These are phyloP conservation scores for Phyllostomus hastatus DNA, from an alignment of 2,113 vertebrate genomes.

Conservation along the genomic window DNA sequence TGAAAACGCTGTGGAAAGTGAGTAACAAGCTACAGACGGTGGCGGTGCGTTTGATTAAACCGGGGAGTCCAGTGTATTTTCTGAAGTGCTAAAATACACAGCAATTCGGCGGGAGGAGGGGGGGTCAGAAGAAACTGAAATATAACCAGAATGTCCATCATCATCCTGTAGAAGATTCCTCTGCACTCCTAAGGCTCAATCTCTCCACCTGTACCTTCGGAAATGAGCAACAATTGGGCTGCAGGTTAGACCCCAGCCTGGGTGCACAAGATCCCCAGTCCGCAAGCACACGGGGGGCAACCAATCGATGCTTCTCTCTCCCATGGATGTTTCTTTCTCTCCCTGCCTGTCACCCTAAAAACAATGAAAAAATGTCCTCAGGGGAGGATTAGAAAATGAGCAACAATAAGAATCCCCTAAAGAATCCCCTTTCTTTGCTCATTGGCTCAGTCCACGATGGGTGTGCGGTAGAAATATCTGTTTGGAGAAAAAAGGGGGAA, in stretches of 20 bases:
- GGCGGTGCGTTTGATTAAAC: background rate
- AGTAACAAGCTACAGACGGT: background rate
- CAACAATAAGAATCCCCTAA: background rate
- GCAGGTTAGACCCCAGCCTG: no score
- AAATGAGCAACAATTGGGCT: background rate
- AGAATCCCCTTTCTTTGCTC: background rate
- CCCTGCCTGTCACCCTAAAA: no score
- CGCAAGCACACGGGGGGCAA: no score
- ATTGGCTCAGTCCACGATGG: background rate
- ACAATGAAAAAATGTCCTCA: no score
- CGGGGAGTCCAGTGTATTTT: background rate
- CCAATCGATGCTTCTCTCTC: no score
- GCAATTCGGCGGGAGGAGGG: background rate
- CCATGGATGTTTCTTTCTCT: no score
- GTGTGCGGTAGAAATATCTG: background rate
- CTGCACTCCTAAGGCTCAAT: background rate
- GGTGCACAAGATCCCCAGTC: no score
- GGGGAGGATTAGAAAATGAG: background rate
- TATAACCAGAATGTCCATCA: background rate
- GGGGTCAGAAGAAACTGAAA: background rate
- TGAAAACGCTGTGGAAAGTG: background rate
- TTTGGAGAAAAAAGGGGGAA: background rate
- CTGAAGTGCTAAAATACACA: conserved; percentile 2
- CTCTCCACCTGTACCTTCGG: background rate
- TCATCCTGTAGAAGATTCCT: background rate